Conservation (phyloP, 2,797 vertebrate genomes). For the Liasis olivaceus region DNA sequence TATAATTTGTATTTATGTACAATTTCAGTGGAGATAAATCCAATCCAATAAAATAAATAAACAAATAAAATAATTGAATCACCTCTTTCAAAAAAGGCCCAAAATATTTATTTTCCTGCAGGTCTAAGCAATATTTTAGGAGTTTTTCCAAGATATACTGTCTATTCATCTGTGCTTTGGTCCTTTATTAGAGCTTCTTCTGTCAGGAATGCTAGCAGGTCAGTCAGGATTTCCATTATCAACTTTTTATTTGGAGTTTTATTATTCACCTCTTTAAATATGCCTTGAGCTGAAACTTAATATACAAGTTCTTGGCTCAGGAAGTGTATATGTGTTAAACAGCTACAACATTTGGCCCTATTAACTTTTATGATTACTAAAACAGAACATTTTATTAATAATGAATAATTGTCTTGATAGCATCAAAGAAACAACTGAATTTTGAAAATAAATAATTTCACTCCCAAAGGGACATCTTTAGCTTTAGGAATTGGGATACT, state of each 20-base stretch:
- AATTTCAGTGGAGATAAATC: not conserved
- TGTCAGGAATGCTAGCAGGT: not conserved
- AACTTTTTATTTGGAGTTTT: constrained; percentile 33
- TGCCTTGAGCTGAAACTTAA: constrained; percentile 46
- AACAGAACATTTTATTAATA: not conserved
- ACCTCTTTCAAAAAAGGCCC: constrained; percentile 46
- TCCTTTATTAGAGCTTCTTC: constrained; percentile 4
- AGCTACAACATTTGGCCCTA: not conserved
- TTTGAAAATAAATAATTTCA: constrained; percentile 9
- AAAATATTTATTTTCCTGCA: constrained; percentile 33
- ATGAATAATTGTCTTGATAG: not conserved
- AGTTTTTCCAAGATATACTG: constrained; percentile 11
- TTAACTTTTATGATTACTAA: not conserved
- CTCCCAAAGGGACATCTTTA: not conserved
- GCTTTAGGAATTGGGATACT: not conserved
- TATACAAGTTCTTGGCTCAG: constrained; percentile 21
- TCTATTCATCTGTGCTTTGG: constrained; percentile 5
- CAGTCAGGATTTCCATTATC: constrained; percentile 37
- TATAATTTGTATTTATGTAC: not conserved
- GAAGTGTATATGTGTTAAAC: not conserved
- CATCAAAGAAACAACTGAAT: not conserved
- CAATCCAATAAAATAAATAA: not conserved
- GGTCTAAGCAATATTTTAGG: constrained; percentile 5
- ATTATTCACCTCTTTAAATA: constrained; percentile 43
- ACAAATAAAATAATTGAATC: not conserved